A percentile compares a stretch with the other conserved stretches of the same genome.
Conservation (phyloP, 2,113 vertebrate genomes). For the Megaceryle maxima region DNA sequence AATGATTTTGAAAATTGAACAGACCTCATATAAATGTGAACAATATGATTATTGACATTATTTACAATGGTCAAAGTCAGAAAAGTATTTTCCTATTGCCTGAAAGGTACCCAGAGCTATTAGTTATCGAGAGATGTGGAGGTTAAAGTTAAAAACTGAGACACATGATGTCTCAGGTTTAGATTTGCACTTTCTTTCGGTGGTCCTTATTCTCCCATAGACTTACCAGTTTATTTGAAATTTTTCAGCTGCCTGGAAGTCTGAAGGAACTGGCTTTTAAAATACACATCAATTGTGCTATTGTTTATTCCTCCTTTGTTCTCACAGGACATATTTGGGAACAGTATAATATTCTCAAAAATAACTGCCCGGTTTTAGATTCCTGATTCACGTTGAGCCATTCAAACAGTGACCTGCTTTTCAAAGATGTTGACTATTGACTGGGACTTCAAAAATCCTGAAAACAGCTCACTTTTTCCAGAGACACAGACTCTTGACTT, state of each 20-base stretch:
- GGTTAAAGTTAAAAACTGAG: not conserved
- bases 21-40: not conserved
- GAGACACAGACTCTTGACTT: not conserved
- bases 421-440: not conserved
- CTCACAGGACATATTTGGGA: not conserved
- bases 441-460: not conserved
- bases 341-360: not conserved
- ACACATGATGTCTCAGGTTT: not conserved
- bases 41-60: not conserved
- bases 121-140: not conserved
- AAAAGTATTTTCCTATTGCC: not conserved
- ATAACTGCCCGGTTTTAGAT: not conserved
- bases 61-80: not conserved
- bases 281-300: not conserved
- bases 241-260: not conserved
- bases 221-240: not conserved
- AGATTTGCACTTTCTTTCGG: not conserved
- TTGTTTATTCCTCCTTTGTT: not conserved
- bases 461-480: not conserved
- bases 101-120: not conserved
- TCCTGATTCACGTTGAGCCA: not conserved
- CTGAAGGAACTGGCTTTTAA: not conserved
- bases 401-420: not conserved
- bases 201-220: not conserved
- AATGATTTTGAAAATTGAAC: not conserved